Conservation (phyloP, 2,888 invertebrate genomes). For the Molorchus minor region DNA sequence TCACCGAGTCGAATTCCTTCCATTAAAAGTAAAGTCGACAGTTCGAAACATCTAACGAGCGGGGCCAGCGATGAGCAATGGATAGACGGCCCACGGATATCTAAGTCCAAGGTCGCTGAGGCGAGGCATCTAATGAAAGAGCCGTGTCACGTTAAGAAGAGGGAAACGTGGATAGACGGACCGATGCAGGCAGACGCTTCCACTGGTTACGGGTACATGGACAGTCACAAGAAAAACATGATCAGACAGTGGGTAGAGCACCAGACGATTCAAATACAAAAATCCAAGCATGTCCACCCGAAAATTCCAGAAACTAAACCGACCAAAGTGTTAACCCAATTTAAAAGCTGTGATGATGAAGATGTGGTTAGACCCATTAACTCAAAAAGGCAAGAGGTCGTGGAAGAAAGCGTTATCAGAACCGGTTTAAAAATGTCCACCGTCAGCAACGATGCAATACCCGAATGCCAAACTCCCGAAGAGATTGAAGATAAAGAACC, state of each 20-base stretch:
- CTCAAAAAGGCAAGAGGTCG: constrained; percentile 65
- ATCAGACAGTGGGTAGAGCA: constrained; percentile 93
- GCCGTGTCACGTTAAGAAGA: constrained; percentile 77
- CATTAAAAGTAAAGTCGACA: constrained; percentile 66
- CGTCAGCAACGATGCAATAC: constrained; percentile 50
- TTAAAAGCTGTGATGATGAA: constrained; percentile 68
- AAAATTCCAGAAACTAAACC: constrained; percentile 52
- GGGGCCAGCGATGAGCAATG: constrained; percentile 88
- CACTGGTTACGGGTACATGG: constrained; percentile 87
- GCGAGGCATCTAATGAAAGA: constrained; percentile 83
- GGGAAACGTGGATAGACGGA: constrained; percentile 96
- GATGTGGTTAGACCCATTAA: constrained; percentile 64
- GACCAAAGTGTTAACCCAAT: constrained; percentile 70
- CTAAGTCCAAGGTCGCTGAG: constrained; percentile 79
- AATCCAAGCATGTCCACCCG: constrained; percentile 62
- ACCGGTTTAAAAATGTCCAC: constrained; percentile 66
- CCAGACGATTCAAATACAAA: constrained; percentile 84
- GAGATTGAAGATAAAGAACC: constrained; percentile 44
- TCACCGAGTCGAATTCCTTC: constrained; percentile 66
- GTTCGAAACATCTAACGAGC: constrained; percentile 62
- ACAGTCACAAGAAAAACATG: constrained; percentile 92
- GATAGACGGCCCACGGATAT: constrained; percentile 95
- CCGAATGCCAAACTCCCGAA: constrained; percentile 56
- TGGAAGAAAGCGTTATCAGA: constrained; percentile 70
- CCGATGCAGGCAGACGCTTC: constrained; percentile 76